Base-by-base conservation (phyloP, 2,888 invertebrate genomes). In the Plagodis dolabraria region DNA sequence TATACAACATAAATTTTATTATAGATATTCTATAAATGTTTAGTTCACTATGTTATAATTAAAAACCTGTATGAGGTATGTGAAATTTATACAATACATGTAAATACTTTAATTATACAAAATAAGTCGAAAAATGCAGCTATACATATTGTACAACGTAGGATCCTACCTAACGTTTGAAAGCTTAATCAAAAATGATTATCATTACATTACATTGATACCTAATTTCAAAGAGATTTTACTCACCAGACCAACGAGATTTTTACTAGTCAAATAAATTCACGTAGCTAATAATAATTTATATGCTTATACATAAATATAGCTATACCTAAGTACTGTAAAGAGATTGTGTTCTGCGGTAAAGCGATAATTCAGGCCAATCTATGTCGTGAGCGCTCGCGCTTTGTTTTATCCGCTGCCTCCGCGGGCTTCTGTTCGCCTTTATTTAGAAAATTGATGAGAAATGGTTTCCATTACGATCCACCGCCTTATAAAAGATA, bases 391-490 rank as follows among this genome's bases (percentile, higher is more conserved):
- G 92, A 88, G 90, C 86, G 82, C 85, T 72, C 75, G 83, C 85
- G 92, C 92, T 92, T 92, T 92, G 92, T 92, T 89, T 87, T 86
- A 89, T 87, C 85, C 89, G 87, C 86, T 86, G 85, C 53, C 52
- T 47, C 36, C 54, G 54, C 51, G 36, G 51, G 92, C 92, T 92
- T 87, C 92, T 90, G 92, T 91, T 89, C 85, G 85, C 92, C 92
- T 92, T 92, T 92, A 92, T 92, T 92, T 89, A 92, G 92, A 92
- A 92, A 92, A 92, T 92, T 92, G 92, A 92, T 92, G 92, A 91
- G 92, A 92, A 92, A 92, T 90, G 91, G 89, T 90, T 86, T 89
- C 92, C 92, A 92, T 92, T 92, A 92, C 89, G 82, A 84, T 79
- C 84, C 82, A 84, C 89, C 85, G 89, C 86, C 89, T 86, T 86